Base-by-base conservation (phyloP, 2,113 vertebrate genomes). In the Passer domesticus region DNA sequence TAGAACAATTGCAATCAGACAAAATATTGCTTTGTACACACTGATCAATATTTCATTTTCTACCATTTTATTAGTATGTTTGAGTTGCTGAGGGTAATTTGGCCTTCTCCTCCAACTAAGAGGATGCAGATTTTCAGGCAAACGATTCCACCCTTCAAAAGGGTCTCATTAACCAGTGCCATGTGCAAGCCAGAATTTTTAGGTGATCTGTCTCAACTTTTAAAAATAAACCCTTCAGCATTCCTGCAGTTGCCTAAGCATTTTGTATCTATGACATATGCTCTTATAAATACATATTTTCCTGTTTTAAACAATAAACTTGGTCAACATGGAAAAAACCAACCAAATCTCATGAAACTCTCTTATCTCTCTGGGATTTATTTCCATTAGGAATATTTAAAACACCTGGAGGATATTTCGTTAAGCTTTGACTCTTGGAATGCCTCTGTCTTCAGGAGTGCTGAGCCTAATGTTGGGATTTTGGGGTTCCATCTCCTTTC, bases 91-190 rank as follows among this genome's bases (percentile, higher is more conserved):
- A 60, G 21, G 47, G 44, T 59, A 56, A 55, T 24, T 85, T 7
- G 0, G 4, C 2, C 2, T 39, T 3, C 10, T 72, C 3, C 7
- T 79, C 3, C 24, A 46, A 2, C 8, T 33, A 43, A 67, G 19
- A 56, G 21, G 28, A 44, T 39, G 16, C 10, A 68, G 46, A 46
- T 70, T 77, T 83, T 91, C 39, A 55, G 53, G 47, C 5, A 69
- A 28, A 13, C 21, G 0, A 58, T 59, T 69, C 7, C 2, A 16
- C 46, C 18, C 35, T 90, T 75, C n/a, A 44, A 31, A 47, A 52
- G 15, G 2, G n/a, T 64, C 22, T 91, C 21, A 16, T n/a, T 73
- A 76, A 74, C 22, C 5, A 27, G 21, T 35, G 33, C 20, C 20
- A 33, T 19, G 11, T 56, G 16, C 23, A 64, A 74, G 11, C 10